A percentile compares a stretch with the other conserved stretches of the same genome.
Conservation (phyloP, 92 coral and sea anemone species). For the Parazoanthus swiftii region DNA sequence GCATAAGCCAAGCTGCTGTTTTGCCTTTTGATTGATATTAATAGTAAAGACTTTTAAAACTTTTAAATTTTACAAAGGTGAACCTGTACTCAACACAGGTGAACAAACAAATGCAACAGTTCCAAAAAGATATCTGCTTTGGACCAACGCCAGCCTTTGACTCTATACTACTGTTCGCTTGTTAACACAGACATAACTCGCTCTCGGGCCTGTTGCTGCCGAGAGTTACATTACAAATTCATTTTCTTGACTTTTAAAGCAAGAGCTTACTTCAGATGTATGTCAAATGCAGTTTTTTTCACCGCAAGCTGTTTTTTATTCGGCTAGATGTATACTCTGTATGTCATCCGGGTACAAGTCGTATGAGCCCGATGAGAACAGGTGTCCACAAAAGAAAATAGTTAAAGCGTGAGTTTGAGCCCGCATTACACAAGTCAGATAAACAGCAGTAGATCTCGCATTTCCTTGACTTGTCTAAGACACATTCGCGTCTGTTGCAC, state of each 20-base stretch:
- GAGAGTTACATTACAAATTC: not conserved
- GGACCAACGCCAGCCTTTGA: too few relatives aligned
- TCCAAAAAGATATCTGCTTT: too few relatives aligned
- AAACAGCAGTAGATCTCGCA: conserved; percentile 25
- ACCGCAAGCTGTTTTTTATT: not conserved
- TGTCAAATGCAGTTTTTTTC: not conserved
- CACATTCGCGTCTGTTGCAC: conserved; percentile 28
- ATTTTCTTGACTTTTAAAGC: not conserved
- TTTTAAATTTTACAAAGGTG: too few relatives aligned
- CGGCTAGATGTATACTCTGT: not conserved
- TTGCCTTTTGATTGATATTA: too few relatives aligned
- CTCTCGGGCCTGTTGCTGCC: too few relatives aligned
- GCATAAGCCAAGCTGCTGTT: too few relatives aligned
- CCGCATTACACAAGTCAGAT: conserved; percentile 34
- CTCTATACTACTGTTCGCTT: too few relatives aligned
- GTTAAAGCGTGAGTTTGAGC: not conserved
- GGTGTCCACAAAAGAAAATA: not conserved
- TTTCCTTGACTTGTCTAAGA: conserved; percentile 14
- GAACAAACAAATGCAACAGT: too few relatives aligned
- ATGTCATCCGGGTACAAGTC: not conserved
- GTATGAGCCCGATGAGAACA: not conserved
- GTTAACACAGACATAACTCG: too few relatives aligned
- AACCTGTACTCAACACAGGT: too few relatives aligned
- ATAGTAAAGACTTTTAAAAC: too few relatives aligned
- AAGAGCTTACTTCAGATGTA: not conserved